Evolutionary conservation across 2,888 invertebrate genomes (phyloP).

Genomic region (Spodoptera littoralis): DNA sequence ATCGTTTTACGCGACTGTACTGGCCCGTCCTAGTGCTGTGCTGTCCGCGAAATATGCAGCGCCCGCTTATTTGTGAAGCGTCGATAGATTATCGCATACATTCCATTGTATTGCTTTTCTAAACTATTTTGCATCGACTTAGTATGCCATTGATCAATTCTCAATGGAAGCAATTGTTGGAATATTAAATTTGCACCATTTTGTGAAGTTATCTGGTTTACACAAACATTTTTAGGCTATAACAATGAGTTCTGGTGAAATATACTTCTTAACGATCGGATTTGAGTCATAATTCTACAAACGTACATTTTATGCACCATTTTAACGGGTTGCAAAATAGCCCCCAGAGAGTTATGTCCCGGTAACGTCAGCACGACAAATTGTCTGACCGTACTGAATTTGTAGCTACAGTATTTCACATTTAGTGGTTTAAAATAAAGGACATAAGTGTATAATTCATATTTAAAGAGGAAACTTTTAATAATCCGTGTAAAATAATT

Average conservation of each 20-base stretch:
- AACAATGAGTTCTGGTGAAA: conserved; percentile 27
- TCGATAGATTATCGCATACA: conserved; percentile 55
- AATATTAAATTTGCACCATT: not conserved
- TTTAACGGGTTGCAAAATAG: conserved; percentile 76
- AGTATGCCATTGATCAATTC: conserved; percentile 33
- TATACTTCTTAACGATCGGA: conserved; percentile 43
- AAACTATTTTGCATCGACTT: conserved; percentile 27
- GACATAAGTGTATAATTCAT: conserved; percentile 13
- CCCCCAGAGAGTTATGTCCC: conserved; percentile 71
- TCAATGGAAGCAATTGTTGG: conserved; percentile 16
- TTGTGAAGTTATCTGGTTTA: conserved; percentile 1
- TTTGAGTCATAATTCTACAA: conserved; percentile 49
- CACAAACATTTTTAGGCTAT: conserved; percentile 8
- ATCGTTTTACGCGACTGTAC: conserved; percentile 75
- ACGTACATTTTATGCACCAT: conserved; percentile 63
- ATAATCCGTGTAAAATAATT: too few species aligned
- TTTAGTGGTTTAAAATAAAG: conserved; percentile 53
- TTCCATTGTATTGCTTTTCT: conserved; percentile 51
- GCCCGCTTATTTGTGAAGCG: conserved; percentile 67
- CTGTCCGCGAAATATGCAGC: conserved; percentile 77
- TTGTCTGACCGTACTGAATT: conserved; percentile 77
- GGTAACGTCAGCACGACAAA: conserved; percentile 77
- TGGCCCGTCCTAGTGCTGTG: conserved; percentile 58
- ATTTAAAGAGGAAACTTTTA: too few species aligned
- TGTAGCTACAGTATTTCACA: conserved; percentile 68